phyloP scores from a whole-genome alignment of 2,888 invertebrate species.

The Andricus quercusramuli region DNA sequence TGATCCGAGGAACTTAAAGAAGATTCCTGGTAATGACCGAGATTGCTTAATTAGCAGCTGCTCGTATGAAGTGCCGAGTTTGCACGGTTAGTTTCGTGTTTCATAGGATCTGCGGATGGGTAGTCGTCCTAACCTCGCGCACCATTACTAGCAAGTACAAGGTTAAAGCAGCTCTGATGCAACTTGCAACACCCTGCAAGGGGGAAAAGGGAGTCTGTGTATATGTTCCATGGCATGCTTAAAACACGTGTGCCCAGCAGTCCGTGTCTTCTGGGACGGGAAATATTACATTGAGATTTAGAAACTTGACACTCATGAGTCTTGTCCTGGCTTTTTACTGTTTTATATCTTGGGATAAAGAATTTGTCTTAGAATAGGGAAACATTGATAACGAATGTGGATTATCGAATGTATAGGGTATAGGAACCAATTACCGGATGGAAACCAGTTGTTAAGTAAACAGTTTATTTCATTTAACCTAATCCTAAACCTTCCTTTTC shows the following conservation, averaged over 20 bases:
- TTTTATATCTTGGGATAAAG: neutral
- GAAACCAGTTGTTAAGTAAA: no score
- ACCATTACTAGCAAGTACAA: slow-evolving; percentile 57
- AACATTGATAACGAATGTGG: no score
- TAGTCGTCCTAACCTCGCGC: slow-evolving; percentile 69
- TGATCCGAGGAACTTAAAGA: neutral
- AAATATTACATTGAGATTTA: slow-evolving; percentile 5
- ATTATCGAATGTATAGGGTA: no score
- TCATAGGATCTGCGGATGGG: slow-evolving; percentile 74
- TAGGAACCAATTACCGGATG: no score
- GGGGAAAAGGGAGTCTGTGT: neutral
- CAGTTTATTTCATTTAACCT: no score
- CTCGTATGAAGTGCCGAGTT: slow-evolving; percentile 57
- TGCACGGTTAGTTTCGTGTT: slow-evolving; percentile 44
- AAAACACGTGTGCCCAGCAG: slow-evolving; percentile 30
- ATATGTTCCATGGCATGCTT: slow-evolving; percentile 8
- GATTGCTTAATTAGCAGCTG: slow-evolving; percentile 72
- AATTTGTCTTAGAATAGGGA: no score
- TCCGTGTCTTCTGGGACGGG: slow-evolving; percentile 14
- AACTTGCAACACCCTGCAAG: slow-evolving; percentile 41
- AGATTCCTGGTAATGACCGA: slow-evolving; percentile 59
- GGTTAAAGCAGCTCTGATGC: slow-evolving; percentile 53
- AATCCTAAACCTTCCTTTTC: no score
- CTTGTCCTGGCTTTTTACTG: neutral
- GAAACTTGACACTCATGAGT: slow-evolving; percentile 6